Percentiles rank a stretch among this genome's conserved stretches.
These are phyloP conservation scores for Kryptolebias marmoratus DNA, from an alignment of 2,113 vertebrate species.

Conservation along the genomic window DNA sequence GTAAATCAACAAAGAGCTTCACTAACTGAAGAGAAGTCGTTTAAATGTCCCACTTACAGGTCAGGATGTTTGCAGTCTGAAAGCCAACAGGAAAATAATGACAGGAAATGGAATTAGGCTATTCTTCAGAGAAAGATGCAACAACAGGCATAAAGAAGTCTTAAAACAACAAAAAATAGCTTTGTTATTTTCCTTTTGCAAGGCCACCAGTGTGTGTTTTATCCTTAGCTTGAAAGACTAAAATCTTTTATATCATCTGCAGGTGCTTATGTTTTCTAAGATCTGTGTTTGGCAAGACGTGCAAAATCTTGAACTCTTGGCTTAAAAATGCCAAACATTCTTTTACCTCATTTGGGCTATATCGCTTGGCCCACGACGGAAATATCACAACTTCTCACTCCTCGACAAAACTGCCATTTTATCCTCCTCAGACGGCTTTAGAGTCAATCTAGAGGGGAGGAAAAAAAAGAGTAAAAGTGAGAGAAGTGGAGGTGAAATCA, in stretches of 20 bases:
- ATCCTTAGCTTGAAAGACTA: neutral
- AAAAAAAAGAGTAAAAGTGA: slow-evolving; percentile 33
- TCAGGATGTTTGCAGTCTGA: slow-evolving; percentile 21
- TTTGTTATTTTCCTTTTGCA: neutral
- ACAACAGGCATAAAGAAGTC: neutral
- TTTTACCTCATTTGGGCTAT: slow-evolving; percentile 33
- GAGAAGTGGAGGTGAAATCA: slow-evolving; percentile 74
- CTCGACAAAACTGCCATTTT: slow-evolving; percentile 76
- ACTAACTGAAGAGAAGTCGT: slow-evolving; percentile 11
- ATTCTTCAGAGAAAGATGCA: neutral
- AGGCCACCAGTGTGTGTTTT: neutral
- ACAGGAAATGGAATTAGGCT: slow-evolving; percentile 3
- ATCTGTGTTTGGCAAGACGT: neutral
- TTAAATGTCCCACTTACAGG: slow-evolving; percentile 12
- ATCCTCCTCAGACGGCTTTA: slow-evolving; percentile 63
- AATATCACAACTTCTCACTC: slow-evolving; percentile 31
- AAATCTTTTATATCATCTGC: slow-evolving; percentile 3
- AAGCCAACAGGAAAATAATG: neutral
- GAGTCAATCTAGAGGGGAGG: slow-evolving; percentile 65
- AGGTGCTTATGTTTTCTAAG: neutral
- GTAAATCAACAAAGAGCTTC: neutral
- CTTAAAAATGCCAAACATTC: slow-evolving; percentile 23
- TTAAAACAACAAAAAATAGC: neutral
- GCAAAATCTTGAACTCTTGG: neutral
- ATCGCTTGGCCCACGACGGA: slow-evolving; percentile 43